Percentiles rank a stretch among this genome's conserved stretches.
Evolutionary conservation across 2,797 vertebrate species (phyloP).

Genomic region (Enteromius argenteus): DNA sequence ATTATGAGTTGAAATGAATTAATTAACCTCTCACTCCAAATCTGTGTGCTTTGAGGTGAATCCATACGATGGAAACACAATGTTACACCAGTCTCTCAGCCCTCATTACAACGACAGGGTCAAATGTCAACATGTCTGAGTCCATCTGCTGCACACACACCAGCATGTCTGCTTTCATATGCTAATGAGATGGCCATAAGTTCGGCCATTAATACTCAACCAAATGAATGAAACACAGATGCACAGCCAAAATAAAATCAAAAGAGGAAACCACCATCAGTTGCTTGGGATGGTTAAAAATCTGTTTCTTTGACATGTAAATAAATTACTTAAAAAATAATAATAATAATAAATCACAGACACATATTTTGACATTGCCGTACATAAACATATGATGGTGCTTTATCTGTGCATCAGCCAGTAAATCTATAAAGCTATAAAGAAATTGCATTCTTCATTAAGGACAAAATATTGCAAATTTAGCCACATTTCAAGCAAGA

Average conservation of each 20-base stretch:
- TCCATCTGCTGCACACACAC: constrained; percentile 48
- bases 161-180: constrained; percentile 50
- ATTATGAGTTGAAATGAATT: constrained; percentile 28
- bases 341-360: not conserved
- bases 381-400: not conserved
- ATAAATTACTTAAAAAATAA: not conserved
- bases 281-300: not conserved
- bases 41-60: constrained; percentile 28
- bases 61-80: constrained; percentile 44
- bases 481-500: not conserved
- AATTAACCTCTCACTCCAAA: constrained; percentile 23
- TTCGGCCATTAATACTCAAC: constrained; percentile 10
- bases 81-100: constrained; percentile 44
- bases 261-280: not conserved
- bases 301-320: not conserved
- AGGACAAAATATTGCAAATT: not conserved
- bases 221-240: not conserved
- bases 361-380: not conserved
- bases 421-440: not conserved
- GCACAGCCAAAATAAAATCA: not conserved
- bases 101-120: constrained; percentile 54
- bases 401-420: no score
- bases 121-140: constrained; percentile 47
- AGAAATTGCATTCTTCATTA: not conserved
- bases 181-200: constrained; percentile 37